Evolutionary conservation across 2,888 invertebrate species (phyloP), one percentile per base, ranked within the genome.

Genomic region (Gryllus longicercus): DNA sequence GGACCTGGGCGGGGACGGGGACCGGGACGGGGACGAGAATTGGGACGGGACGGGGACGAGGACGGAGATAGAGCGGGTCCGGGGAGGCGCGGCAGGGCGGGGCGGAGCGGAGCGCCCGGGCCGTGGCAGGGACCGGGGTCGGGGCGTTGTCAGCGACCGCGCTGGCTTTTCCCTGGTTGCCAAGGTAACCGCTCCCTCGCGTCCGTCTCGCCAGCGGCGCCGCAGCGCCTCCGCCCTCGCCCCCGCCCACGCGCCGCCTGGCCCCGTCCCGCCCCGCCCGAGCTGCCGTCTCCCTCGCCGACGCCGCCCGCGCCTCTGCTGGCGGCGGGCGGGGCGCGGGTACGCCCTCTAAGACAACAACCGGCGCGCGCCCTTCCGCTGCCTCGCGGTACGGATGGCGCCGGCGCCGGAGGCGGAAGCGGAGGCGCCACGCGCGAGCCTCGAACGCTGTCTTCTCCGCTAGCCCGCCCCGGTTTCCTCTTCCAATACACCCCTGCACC

Each of bases 71-170:
- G 63, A 5, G 63, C n/a, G 63, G 63, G 63, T 3, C 63, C n/a
- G n/a, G 63, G 63, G 8, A 38, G 8, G 1, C 63, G 63, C 14
- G 16, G 63, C 2, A 2, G 63, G 63, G 63, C n/a, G 63, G 63
- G 16, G 63, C n/a, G 16, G 63, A 14, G 63, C 63, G 63, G 14
- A n/a, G 63, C 63, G 63, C 63, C 63, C 63, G 63, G 63, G 63
- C 63, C 63, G 63, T n/a, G 63, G 63, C 63, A 18, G 63, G 63
- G 63, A 14, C 16, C 63, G 63, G 63, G 63, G n/a, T n/a, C 63
- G 63, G 63, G 63, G 63, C 63, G 63, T 63, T 63, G 63, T 63
- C 63, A 63, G 63, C 63, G 63, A 63, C 63, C 63, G 63, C n/a
- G 63, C 63, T 63, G 63, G 63, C 63, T 63, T 63, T 63, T 63